Evolutionary conservation across 1,140 invertebrate species (phyloP), one percentile per base, ranked within the genome.

Genomic region (Drosophila littoralis): DNA sequence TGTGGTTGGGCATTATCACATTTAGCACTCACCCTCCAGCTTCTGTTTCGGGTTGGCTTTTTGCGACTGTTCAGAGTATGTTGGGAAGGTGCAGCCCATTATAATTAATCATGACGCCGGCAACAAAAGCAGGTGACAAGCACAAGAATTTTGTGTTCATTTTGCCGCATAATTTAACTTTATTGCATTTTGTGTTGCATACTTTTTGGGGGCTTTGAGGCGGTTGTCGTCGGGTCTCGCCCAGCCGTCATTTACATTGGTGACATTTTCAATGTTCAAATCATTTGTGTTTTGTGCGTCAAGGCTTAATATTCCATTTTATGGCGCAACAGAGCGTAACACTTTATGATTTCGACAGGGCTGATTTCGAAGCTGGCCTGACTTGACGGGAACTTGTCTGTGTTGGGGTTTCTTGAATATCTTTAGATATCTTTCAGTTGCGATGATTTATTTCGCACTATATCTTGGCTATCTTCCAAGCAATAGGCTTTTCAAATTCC

Each of bases 161-260:
- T 86, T 82, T 82, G 75, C 67, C 74, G 83, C 82, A 76, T 79
- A 85, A 85, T 85, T 85, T 82, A 85, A 79, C 71, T 70, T 85
- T 76, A 88, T 79, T 77, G 57, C 66, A 65, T 75, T 86, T 72
- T 86, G 63, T 75, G 70, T 55, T 75, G 74, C 82, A 68, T 79
- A 85, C 75, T 65, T 75, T 59, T 68, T 46, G 42, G 69, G 61
- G 52, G 13, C 32, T 17, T 17, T 17, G 17, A 17, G 17, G 17
- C 17, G 17, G 17, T 17, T 17, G 17, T 17, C 17, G 1, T 35
- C 13, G 38, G 13, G 13, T 22, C 13, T 22, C 38, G 22, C 22
- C 22, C 22, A 7, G 12, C 7, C 28, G 13, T 48, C 43, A 48
- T 38, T 61, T 17, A 57, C 43, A 57, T 64, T 55, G 50, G 22